Evolutionary conservation across 2,888 invertebrate genomes (phyloP).

Genomic region (Parnassius apollo): DNA sequence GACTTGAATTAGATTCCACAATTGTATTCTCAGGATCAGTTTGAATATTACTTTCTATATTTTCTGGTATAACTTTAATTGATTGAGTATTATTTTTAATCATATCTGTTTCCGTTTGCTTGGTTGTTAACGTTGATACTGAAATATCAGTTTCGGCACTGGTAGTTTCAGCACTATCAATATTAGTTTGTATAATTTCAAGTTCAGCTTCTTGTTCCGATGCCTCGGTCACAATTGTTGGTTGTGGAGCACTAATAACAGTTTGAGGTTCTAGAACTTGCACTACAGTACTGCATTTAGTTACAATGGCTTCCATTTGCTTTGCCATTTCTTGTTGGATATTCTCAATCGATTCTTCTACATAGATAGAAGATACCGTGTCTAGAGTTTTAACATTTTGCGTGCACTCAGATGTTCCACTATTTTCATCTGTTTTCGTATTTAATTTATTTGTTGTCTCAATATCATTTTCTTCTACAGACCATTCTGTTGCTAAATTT

Average conservation of each 20-base stretch:
- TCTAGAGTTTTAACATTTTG: conserved; percentile 22
- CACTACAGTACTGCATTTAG: conserved; percentile 10
- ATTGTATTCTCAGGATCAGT: conserved; percentile 8
- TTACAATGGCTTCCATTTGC: conserved; percentile 38
- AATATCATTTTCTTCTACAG: conserved; percentile 59
- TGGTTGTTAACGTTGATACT: background rate
- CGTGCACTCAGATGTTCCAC: conserved; percentile 8
- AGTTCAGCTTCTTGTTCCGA: conserved; percentile 7
- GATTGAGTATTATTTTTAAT: conserved; percentile 2
- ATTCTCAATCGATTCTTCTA: conserved; percentile 74
- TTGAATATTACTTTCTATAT: conserved; percentile 3
- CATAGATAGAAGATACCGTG: conserved; percentile 37
- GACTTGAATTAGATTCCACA: background rate
- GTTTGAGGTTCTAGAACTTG: conserved; percentile 12
- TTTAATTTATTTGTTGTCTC: conserved; percentile 25
- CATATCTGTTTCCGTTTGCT: background rate
- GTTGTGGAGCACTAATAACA: conserved; percentile 6
- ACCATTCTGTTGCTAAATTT: conserved; percentile 62
- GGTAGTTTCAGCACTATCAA: background rate
- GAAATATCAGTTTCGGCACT: background rate
- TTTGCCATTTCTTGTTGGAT: conserved; percentile 73
- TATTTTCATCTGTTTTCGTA: conserved; percentile 5
- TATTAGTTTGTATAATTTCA: conserved; percentile 14
- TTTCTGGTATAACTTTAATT: conserved; percentile 20
- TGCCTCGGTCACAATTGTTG: conserved; percentile 5